These are phyloP conservation scores for Formica exsecta DNA, from an alignment of 1,140 invertebrate species.

Conservation along the genomic window DNA sequence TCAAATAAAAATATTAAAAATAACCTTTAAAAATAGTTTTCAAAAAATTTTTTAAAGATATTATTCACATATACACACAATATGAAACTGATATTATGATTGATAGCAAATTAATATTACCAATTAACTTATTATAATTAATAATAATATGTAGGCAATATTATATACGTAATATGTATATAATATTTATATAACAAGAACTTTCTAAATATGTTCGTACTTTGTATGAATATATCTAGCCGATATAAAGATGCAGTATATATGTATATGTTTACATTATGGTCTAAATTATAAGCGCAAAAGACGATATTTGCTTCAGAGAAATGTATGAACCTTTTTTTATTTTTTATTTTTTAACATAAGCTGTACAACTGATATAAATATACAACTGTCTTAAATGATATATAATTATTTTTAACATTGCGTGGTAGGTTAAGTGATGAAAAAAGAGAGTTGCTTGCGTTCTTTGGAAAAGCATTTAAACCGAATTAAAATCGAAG, in stretches of 20 bases:
- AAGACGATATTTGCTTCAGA: not conserved
- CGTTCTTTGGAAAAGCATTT: not conserved
- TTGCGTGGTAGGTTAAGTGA: not conserved
- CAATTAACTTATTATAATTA: too few relatives aligned
- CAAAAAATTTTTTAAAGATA: too few relatives aligned
- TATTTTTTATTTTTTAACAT: not conserved
- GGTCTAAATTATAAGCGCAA: not conserved
- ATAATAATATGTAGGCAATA: too few relatives aligned
- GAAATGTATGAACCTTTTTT: not conserved
- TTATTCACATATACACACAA: too few relatives aligned
- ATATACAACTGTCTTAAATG: not conserved
- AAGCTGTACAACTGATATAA: not conserved
- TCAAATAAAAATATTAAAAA: too few relatives aligned
- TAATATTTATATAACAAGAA: not conserved
- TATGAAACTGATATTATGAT: too few relatives aligned
- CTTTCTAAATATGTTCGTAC: too few relatives aligned
- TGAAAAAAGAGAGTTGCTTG: not conserved
- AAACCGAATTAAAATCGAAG: not conserved
- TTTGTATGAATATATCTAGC: not conserved
- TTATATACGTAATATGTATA: not conserved
- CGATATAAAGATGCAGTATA: not conserved
- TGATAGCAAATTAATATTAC: too few relatives aligned
- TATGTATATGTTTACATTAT: not conserved
- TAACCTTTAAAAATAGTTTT: too few relatives aligned
- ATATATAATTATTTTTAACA: slow-evolving; percentile 16